A percentile compares a stretch with the other conserved stretches of the same genome.
These are phyloP conservation scores for Rotaria macrura DNA, from an alignment of 2,888 invertebrate species.

Conservation along the genomic window DNA sequence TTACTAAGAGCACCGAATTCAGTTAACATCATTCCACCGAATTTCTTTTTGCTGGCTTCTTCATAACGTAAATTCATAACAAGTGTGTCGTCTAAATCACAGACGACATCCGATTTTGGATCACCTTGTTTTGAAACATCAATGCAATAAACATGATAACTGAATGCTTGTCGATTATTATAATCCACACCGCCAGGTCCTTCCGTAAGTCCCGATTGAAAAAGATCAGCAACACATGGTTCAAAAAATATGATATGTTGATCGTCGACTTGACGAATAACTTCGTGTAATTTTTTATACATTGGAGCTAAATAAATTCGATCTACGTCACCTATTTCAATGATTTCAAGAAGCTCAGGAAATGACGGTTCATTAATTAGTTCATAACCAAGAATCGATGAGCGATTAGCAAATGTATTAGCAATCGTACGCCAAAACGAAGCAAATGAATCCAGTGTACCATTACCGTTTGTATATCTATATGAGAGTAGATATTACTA, in stretches of 20 bases:
- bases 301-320: background rate
- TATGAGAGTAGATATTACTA: too few species aligned
- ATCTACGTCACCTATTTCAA: background rate
- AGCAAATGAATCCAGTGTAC: constrained; percentile 21
- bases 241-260: constrained; percentile 2
- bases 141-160: constrained; percentile 20
- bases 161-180: constrained; percentile 12
- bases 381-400: constrained; percentile 40
- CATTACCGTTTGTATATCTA: background rate
- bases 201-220: background rate
- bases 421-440: constrained; percentile 39
- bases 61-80: background rate
- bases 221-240: background rate
- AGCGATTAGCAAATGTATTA: constrained; percentile 35
- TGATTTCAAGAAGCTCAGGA: background rate
- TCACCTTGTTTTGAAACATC: constrained; percentile 14
- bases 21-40: constrained; percentile 9
- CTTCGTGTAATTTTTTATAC: background rate
- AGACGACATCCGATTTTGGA: background rate
- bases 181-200: background rate
- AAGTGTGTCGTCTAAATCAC: background rate
- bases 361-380: constrained; percentile 40
- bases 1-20: constrained; percentile 4
- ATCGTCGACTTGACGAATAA: constrained; percentile 13
- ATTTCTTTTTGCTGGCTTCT: background rate